Evolutionary conservation across 1,140 invertebrate species (phyloP).

Genomic region (Musca domestica): DNA sequence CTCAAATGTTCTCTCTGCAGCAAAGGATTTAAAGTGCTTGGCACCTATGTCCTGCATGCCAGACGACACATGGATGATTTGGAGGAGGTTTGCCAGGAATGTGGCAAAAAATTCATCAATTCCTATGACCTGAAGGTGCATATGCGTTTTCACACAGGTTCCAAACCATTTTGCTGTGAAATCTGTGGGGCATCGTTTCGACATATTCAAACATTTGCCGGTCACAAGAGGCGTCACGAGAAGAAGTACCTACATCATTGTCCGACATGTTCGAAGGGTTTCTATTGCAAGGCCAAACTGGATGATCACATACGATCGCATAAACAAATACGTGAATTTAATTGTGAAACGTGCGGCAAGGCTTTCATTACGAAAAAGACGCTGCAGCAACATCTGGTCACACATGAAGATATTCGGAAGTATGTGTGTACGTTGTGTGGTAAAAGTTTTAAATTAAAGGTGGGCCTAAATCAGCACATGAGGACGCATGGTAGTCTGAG

Average conservation of each 20-base stretch:
- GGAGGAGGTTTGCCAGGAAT: conserved; percentile 43
- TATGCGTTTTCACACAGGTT: conserved; percentile 27
- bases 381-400: conserved; percentile 10
- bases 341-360: conserved; percentile 19
- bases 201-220: not conserved
- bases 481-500: conserved; percentile 21
- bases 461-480: conserved; percentile 16
- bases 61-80: conserved; percentile 39
- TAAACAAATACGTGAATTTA: not conserved
- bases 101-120: conserved; percentile 43
- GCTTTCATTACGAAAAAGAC: conserved; percentile 7
- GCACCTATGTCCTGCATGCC: conserved; percentile 32
- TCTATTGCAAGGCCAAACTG: not conserved
- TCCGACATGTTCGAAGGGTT: conserved; percentile 15
- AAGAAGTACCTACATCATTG: conserved; percentile 18
- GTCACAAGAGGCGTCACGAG: conserved; percentile 12
- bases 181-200: conserved; percentile 43
- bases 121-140: conserved; percentile 39
- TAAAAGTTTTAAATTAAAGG: conserved; percentile 15
- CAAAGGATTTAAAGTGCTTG: not conserved
- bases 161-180: conserved; percentile 46
- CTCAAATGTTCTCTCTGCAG: not conserved
- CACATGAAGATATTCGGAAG: conserved; percentile 13
- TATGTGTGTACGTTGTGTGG: conserved; percentile 19
- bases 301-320: conserved; percentile 23